Conservation (phyloP, 2,888 invertebrate genomes). For the Microchrysa polita region DNA sequence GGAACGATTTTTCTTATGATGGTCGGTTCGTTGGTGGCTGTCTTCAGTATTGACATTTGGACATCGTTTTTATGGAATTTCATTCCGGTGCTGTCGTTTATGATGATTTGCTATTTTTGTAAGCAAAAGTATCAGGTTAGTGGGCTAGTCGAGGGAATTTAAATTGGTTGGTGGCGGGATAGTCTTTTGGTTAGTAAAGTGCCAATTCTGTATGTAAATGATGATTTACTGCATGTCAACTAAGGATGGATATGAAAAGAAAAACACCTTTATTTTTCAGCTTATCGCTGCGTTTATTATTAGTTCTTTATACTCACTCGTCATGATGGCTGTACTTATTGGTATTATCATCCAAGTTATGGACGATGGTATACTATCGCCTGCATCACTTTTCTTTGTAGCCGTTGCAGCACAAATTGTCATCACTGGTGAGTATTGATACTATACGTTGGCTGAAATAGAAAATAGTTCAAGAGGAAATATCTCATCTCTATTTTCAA, state of each 20-base stretch:
- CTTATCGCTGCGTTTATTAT: conserved; percentile 77
- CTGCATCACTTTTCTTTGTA: conserved; percentile 86
- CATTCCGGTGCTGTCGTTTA: conserved; percentile 73
- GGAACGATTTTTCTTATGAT: conserved; percentile 82
- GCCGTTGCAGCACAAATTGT: conserved; percentile 75
- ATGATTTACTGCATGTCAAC: too few relatives aligned
- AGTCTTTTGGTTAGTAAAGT: too few relatives aligned
- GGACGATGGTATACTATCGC: conserved; percentile 82
- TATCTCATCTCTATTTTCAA: conserved; percentile 9
- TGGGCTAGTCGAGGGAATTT: background rate
- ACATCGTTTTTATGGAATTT: conserved; percentile 74
- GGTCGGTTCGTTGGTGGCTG: conserved; percentile 79
- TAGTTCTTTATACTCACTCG: conserved; percentile 80
- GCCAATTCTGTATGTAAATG: too few relatives aligned
- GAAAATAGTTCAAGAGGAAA: background rate
- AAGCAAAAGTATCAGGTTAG: conserved; percentile 72
- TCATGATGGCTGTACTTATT: conserved; percentile 88
- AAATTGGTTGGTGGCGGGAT: too few relatives aligned
- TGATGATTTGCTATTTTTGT: conserved; percentile 71
- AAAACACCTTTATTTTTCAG: conserved; percentile 65
- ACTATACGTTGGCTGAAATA: background rate
- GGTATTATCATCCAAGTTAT: conserved; percentile 81
- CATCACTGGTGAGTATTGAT: conserved; percentile 66
- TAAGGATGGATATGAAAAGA: too few relatives aligned
- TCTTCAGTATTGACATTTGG: conserved; percentile 77